These are phyloP conservation scores for Cotesia chilonis DNA, from an alignment of 1,140 invertebrate species.

Conservation along the genomic window DNA sequence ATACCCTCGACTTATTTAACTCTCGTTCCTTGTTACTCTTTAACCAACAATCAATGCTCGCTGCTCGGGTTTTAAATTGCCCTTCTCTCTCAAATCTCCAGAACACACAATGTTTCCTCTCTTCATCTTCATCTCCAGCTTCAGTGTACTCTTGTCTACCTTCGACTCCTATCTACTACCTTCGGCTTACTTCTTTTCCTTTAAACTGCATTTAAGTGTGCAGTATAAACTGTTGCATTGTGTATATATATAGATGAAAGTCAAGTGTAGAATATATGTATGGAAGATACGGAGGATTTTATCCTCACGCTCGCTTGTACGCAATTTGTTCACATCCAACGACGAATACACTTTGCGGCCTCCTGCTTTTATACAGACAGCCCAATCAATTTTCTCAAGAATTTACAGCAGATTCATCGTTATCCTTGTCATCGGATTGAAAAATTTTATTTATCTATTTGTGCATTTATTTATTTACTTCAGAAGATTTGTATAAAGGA, in stretches of 20 bases:
- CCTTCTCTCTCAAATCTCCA: slow-evolving; percentile 41
- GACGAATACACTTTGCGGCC: slow-evolving; percentile 44
- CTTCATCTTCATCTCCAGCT: background rate
- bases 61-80: background rate
- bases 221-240: background rate
- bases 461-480: background rate
- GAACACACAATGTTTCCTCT: background rate
- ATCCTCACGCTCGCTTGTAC: slow-evolving; percentile 51
- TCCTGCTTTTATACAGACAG: slow-evolving; percentile 27
- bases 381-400: slow-evolving; percentile 32
- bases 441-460: slow-evolving; percentile 19
- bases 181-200: slow-evolving; percentile 33
- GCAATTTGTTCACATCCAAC: slow-evolving; percentile 60
- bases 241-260: background rate
- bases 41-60: slow-evolving; percentile 5
- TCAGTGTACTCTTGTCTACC: slow-evolving; percentile 21
- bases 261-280: background rate
- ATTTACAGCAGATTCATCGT: slow-evolving; percentile 23
- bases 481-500: too few species aligned
- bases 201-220: background rate
- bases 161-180: background rate
- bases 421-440: background rate
- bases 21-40: slow-evolving; percentile 19
- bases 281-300: slow-evolving; percentile 39
- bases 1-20: slow-evolving; percentile 24